phyloP scores from a whole-genome alignment of 2,113 vertebrate species.

The Ciconia maguari region DNA sequence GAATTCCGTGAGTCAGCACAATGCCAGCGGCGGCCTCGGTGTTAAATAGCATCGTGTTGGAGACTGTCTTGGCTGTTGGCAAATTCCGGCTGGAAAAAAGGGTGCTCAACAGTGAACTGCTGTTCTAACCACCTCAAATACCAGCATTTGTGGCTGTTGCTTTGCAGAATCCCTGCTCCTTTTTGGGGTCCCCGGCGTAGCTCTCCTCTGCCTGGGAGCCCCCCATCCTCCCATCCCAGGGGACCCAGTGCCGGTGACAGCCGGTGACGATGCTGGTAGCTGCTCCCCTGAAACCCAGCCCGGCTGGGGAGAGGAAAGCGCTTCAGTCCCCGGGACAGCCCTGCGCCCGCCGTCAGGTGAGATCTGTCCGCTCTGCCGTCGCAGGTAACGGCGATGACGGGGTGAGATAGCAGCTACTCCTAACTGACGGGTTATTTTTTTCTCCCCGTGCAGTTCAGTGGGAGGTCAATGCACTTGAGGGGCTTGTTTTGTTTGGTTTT shows the following conservation, averaged over 20 bases:
- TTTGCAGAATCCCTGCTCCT: not conserved
- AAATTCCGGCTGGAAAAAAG: not conserved
- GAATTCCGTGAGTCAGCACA: not conserved
- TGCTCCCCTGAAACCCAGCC: not conserved
- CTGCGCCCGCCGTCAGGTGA: not conserved
- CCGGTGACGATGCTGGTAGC: not conserved
- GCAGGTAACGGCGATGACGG: fast-evolving
- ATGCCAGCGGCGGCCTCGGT: not conserved
- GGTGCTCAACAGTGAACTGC: not conserved
- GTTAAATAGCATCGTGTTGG: not conserved
- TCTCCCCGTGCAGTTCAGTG: not conserved
- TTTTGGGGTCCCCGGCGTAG: not conserved
- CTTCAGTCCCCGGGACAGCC: fast-evolving
- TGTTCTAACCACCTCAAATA: not conserved
- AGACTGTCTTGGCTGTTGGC: not conserved
- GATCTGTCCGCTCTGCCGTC: not conserved
- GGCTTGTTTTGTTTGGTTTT: not conserved
- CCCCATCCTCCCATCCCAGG: not conserved
- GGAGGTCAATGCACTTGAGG: not conserved
- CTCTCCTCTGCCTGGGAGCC: not conserved
- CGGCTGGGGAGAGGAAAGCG: not conserved
- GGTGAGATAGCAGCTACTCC: not conserved
- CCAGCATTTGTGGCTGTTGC: not conserved
- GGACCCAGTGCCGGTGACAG: fast-evolving
- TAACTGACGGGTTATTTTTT: not conserved